Base-by-base conservation (phyloP, 2,888 invertebrate species). In the Eueremaeus valkanovi region DNA sequence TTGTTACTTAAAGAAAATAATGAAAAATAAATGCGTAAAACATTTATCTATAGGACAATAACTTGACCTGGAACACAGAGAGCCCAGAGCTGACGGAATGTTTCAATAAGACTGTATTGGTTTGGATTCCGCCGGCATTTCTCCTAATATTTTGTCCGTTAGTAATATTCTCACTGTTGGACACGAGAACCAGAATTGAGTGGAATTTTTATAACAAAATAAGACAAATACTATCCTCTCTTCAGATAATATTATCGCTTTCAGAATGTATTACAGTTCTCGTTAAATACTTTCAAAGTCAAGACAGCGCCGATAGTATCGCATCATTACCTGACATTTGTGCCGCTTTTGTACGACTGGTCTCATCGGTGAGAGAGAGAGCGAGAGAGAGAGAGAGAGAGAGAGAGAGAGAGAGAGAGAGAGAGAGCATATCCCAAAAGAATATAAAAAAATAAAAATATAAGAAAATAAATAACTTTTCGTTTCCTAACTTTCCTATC, bases 41-140 rank as follows among this genome's bases (percentile, higher is more conserved):
- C 13, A n/a, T 49, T n/a, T 55, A 61, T 29, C 29, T 8, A 61
- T 40, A 76, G 77, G 76, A 77, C 72, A 29, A 33, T 21, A 29
- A 75, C 16, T 16, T 55, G 29, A 36, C 76, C 13, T 77, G 77
- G 77, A 31, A 77, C n/a, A 77, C 73, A 16, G 18, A 33, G 13
- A 27, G 24, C 11, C 77, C 77, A 24, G 31, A 75, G 11, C 61
- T 77, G 29, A 76, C 73, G 11, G 18, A 33, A 73, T 76, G 76
- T 33, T 76, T 76, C 63, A 73, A 55, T 29, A 73, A 76, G 36
- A 76, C 76, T 5, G 66, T 77, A 13, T 16, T 76, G 42, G 63
- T 73, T 29, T 76, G 76, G 76, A n/a, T 61, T 55, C 73, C 76
- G 0, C 33, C 72, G 1, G 16, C 8, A 31, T 72, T 42, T 24